Conservation (phyloP, 2,797 vertebrate genomes). For the Galago senegalensis region DNA sequence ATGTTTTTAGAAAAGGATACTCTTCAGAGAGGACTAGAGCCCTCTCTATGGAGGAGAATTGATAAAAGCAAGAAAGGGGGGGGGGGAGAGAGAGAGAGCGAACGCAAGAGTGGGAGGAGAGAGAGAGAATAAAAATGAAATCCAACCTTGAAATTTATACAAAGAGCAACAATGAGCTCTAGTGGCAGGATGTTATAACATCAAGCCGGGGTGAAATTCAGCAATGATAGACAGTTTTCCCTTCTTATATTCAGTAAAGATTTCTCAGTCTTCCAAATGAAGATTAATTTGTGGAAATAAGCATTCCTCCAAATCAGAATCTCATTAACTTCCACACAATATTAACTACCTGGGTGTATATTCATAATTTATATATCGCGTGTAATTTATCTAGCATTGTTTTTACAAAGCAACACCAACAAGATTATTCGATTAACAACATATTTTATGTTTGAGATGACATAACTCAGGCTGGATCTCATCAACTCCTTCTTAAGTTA, state of each 20-base stretch:
- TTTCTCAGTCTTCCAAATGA: slow-evolving; percentile 53
- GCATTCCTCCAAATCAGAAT: slow-evolving; percentile 67
- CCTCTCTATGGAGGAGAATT: background rate
- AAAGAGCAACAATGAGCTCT: slow-evolving; percentile 88
- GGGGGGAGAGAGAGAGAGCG: background rate
- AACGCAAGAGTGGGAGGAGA: too few species aligned
- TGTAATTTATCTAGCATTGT: slow-evolving; percentile 58
- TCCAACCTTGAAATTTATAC: background rate
- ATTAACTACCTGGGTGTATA: slow-evolving; percentile 55
- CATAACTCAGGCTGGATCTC: slow-evolving; percentile 43
- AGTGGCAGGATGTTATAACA: slow-evolving; percentile 85
- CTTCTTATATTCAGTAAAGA: background rate
- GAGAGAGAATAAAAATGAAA: background rate
- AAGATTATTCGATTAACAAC: slow-evolving; percentile 55
- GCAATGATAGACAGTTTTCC: background rate
- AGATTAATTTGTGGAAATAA: slow-evolving; percentile 74
- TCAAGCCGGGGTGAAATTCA: slow-evolving; percentile 68
- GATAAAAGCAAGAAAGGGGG: background rate
- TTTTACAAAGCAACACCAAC: slow-evolving; percentile 56
- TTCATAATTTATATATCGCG: slow-evolving; percentile 58
- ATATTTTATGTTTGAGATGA: slow-evolving; percentile 63
- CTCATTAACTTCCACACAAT: slow-evolving; percentile 63
- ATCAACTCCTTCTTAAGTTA: slow-evolving; percentile 72
- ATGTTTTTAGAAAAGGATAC: background rate
- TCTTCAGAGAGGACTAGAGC: background rate